Evolutionary conservation across 2,888 invertebrate species (phyloP).

Genomic region (Ischnus inquisitorius): DNA sequence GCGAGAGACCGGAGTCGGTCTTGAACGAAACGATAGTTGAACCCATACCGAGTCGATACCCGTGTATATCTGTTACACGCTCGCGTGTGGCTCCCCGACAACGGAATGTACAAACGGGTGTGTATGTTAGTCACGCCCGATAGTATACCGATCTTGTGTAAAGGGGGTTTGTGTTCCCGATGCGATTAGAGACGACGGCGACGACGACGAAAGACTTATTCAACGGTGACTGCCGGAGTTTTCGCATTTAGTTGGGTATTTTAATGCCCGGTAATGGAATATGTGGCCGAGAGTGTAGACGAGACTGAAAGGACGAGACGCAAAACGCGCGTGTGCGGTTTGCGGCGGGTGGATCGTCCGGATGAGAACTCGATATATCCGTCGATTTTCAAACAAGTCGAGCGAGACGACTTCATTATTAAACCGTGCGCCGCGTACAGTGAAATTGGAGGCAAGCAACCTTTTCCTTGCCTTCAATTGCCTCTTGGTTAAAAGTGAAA

Average conservation of each 20-base stretch:
- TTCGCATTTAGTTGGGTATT: background rate
- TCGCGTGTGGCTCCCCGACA: background rate
- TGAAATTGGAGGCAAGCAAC: too few relatives aligned
- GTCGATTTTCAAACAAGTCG: background rate
- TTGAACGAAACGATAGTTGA: conserved; percentile 47
- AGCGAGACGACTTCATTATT: background rate
- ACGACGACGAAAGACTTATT: conserved; percentile 42
- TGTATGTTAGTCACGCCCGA: background rate
- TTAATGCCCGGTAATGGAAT: background rate
- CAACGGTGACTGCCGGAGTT: background rate
- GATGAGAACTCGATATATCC: background rate
- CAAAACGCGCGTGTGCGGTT: background rate
- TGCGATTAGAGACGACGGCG: conserved; percentile 31
- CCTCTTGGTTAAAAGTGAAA: too few relatives aligned
- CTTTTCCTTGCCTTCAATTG: too few relatives aligned
- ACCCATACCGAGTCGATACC: conserved; percentile 30
- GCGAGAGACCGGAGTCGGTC: conserved; percentile 37
- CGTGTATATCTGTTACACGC: background rate
- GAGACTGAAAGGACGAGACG: background rate
- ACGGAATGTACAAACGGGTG: conserved; percentile 1
- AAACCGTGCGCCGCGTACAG: too few relatives aligned
- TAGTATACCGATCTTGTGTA: conserved; percentile 24
- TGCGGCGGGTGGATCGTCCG: background rate
- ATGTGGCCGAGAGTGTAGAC: background rate
- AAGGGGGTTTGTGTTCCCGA: conserved; percentile 30